Percentiles rank a stretch among this genome's conserved stretches.
phyloP scores from a whole-genome alignment of 2,113 vertebrate genomes.

The Triplophysa rosa region DNA sequence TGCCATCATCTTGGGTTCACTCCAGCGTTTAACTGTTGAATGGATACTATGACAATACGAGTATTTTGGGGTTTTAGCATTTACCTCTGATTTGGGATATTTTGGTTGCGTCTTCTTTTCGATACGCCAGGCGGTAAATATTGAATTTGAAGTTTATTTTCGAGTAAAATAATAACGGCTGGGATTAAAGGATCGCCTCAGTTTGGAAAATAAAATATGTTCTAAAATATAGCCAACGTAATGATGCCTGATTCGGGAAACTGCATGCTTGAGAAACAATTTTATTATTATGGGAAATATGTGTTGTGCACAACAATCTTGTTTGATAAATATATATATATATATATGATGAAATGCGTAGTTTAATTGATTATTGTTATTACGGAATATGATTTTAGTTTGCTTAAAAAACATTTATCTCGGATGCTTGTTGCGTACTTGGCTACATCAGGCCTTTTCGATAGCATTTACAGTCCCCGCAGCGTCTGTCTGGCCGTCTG shows the following conservation, averaged over 20 bases:
- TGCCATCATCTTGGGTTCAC: slow-evolving; percentile 41
- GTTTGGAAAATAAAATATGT: no score
- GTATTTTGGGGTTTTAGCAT: slow-evolving; percentile 13
- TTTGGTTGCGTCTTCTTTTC: neutral
- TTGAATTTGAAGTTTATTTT: neutral
- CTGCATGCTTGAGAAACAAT: neutral
- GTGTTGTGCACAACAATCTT: neutral
- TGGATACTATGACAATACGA: slow-evolving; percentile 22
- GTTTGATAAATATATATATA: no score
- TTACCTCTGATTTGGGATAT: neutral
- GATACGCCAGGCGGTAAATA: neutral
- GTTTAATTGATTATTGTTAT: neutral
- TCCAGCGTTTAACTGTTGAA: slow-evolving; percentile 36
- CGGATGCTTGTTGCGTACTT: neutral
- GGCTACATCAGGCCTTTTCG: neutral
- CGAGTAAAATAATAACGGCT: neutral
- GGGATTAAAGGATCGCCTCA: neutral
- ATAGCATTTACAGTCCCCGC: slow-evolving; percentile 25
- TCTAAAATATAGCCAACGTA: no score
- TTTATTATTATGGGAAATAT: neutral
- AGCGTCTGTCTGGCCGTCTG: slow-evolving; percentile 39
- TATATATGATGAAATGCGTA: neutral
- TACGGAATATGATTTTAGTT: neutral
- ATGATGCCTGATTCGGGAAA: neutral
- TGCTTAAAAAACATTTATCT: slow-evolving; percentile 17